These are phyloP conservation scores for Urocynchramus pylzowi DNA, from an alignment of 2,113 vertebrate species.

Conservation along the genomic window DNA sequence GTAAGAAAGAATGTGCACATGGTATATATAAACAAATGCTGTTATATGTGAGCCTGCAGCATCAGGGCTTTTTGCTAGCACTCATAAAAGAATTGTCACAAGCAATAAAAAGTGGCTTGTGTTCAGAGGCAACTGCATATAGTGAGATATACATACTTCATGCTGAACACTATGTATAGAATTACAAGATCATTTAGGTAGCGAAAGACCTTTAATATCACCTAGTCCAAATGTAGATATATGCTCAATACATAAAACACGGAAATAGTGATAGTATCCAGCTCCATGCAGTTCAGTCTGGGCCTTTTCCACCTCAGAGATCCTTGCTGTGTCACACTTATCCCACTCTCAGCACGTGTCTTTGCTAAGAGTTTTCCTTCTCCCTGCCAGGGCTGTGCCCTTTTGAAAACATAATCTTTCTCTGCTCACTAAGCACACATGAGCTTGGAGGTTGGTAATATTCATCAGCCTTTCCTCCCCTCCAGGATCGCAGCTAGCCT, in stretches of 20 bases:
- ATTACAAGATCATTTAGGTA: neutral
- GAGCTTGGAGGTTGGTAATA: neutral
- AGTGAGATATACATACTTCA: neutral
- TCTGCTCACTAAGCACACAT: neutral
- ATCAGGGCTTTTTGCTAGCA: neutral
- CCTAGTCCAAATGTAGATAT: neutral
- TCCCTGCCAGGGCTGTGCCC: neutral
- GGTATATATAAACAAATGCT: neutral
- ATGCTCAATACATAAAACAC: neutral
- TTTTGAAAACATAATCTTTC: neutral
- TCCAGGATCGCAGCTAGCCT: neutral
- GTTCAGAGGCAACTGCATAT: neutral
- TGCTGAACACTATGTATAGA: neutral
- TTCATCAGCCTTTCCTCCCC: neutral
- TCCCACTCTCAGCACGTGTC: neutral
- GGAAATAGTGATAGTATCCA: neutral
- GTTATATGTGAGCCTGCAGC: neutral
- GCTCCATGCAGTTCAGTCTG: neutral
- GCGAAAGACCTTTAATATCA: neutral
- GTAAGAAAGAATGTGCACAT: neutral
- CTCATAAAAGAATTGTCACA: neutral
- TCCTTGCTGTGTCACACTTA: neutral
- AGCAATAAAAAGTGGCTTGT: neutral
- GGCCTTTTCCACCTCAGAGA: neutral
- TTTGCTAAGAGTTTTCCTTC: neutral